Percentiles rank a stretch among this genome's conserved stretches.
These are phyloP conservation scores for Archilochus colubris DNA, from an alignment of 2,113 vertebrate genomes.

Conservation along the genomic window DNA sequence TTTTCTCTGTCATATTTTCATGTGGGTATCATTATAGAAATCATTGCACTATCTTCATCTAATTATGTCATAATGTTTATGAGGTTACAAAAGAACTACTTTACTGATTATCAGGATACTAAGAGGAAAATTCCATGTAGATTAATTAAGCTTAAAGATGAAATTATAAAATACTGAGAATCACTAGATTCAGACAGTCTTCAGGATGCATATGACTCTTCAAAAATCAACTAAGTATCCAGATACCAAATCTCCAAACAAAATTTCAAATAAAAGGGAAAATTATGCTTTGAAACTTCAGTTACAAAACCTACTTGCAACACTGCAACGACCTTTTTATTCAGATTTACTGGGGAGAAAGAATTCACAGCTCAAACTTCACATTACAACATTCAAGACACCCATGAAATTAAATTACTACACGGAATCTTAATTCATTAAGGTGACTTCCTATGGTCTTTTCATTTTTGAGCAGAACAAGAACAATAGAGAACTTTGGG, in stretches of 20 bases:
- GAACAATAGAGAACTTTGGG: background rate
- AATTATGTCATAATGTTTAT: background rate
- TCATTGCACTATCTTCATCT: background rate
- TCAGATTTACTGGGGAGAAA: background rate
- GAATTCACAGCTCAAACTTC: background rate
- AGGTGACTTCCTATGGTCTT: background rate
- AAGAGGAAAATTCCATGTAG: background rate
- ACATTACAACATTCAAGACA: background rate
- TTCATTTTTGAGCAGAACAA: background rate
- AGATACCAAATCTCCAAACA: background rate
- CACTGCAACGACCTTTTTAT: background rate
- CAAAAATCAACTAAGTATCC: background rate
- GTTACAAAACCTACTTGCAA: background rate
- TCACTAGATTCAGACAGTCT: background rate
- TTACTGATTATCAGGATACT: fast-evolving
- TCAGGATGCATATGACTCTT: background rate
- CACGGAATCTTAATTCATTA: background rate
- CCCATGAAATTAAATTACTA: background rate
- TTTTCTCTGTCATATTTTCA: background rate
- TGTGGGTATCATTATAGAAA: background rate
- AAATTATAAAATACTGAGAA: background rate
- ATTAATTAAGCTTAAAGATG: background rate
- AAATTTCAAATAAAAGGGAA: background rate
- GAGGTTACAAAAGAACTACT: background rate
- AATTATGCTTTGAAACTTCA: background rate